phyloP scores from a whole-genome alignment of 2,888 invertebrate species.

The Tipula lateralis region DNA sequence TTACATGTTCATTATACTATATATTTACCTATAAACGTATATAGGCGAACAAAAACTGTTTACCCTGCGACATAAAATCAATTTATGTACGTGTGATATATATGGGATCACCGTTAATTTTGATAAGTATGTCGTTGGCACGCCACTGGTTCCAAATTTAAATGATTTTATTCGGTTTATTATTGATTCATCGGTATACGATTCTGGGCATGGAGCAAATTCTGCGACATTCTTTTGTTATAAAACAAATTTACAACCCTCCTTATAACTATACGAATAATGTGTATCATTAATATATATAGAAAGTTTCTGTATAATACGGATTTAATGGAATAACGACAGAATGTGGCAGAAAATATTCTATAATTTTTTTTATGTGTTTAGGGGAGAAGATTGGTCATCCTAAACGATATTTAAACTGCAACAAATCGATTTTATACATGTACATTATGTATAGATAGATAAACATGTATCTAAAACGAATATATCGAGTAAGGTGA shows the following conservation, averaged over 20 bases:
- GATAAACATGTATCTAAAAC: background rate
- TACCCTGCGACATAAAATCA: too few relatives aligned
- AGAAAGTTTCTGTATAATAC: background rate
- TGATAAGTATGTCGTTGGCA: too few relatives aligned
- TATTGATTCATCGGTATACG: background rate
- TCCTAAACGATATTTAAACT: constrained; percentile 11
- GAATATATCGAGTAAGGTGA: background rate
- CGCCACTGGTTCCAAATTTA: too few relatives aligned
- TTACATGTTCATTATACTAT: too few relatives aligned
- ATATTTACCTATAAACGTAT: too few relatives aligned
- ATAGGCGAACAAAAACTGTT: too few relatives aligned
- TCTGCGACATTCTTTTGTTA: background rate
- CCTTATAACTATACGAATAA: background rate
- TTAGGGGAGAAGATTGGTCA: background rate
- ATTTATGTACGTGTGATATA: too few relatives aligned
- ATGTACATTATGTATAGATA: too few relatives aligned
- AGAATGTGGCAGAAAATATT: background rate
- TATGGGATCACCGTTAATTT: too few relatives aligned
- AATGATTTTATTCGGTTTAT: background rate
- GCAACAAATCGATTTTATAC: background rate
- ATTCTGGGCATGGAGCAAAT: background rate
- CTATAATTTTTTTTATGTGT: background rate
- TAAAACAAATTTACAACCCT: background rate
- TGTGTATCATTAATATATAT: background rate
- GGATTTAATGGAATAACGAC: background rate